phyloP scores from a whole-genome alignment of 2,797 vertebrate genomes.

The Propithecus deckenii region DNA sequence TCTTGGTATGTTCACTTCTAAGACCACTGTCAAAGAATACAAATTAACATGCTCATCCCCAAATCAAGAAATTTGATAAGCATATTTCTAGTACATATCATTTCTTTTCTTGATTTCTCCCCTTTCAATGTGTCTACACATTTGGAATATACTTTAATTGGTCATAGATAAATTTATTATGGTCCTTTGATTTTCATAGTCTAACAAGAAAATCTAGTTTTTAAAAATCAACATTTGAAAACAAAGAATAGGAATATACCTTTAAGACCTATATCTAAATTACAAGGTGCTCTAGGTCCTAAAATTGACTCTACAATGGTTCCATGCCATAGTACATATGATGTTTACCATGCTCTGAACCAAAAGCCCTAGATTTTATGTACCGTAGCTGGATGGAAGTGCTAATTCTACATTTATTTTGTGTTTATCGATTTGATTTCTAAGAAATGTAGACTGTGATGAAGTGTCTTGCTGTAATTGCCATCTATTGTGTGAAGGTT shows the following conservation, averaged over 20 bases:
- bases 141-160: not conserved
- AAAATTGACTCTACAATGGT: not conserved
- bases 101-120: slow-evolving; percentile 18
- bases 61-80: not conserved
- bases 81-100: not conserved
- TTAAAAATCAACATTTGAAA: slow-evolving; percentile 24
- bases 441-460: not conserved
- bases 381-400: not conserved
- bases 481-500: slow-evolving; percentile 30
- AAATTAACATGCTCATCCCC: not conserved
- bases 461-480: not conserved
- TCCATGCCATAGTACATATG: not conserved
- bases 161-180: slow-evolving; percentile 4
- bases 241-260: slow-evolving; percentile 13
- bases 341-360: not conserved
- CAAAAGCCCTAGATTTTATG: not conserved
- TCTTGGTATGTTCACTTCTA: not conserved
- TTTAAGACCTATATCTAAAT: slow-evolving; percentile 17
- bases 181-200: not conserved
- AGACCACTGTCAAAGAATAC: not conserved
- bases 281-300: not conserved
- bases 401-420: slow-evolving; percentile 37
- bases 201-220: not conserved
- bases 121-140: not conserved
- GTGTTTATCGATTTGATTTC: slow-evolving; percentile 59